These are phyloP conservation scores for Adelognathus sp. DNA, from an alignment of 2,888 invertebrate genomes.

Conservation along the genomic window DNA sequence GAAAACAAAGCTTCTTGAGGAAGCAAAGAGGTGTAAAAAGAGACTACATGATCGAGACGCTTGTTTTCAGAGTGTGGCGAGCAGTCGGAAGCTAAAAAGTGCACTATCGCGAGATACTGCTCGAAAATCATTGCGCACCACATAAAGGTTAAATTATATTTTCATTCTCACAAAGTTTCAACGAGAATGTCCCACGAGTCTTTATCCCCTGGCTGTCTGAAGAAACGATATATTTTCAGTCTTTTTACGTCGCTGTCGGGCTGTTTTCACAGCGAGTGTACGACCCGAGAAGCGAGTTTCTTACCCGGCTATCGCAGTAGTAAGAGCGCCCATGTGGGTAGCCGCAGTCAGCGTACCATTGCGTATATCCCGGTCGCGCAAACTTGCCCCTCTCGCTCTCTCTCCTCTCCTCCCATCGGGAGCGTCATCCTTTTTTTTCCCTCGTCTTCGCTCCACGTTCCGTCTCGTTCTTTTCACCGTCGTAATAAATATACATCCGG, in stretches of 20 bases:
- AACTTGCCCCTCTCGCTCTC: not conserved
- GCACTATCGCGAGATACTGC: not conserved
- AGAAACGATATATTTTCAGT: not conserved
- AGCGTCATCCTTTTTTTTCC: slow-evolving; percentile 18
- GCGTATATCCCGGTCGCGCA: not conserved
- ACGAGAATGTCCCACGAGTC: not conserved
- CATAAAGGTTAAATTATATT: not conserved
- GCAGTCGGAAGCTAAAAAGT: not conserved
- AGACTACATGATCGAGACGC: no score
- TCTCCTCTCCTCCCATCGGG: slow-evolving; percentile 1
- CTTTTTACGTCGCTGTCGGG: not conserved
- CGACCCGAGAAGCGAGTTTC: not conserved
- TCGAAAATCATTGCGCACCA: not conserved
- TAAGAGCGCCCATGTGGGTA: slow-evolving; percentile 29
- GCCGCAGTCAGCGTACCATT: not conserved
- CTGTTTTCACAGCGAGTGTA: slow-evolving; percentile 3
- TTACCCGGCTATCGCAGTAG: slow-evolving; percentile 19
- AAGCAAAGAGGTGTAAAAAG: no score
- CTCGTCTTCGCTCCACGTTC: slow-evolving; percentile 30
- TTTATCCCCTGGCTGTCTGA: not conserved
- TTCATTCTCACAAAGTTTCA: not conserved
- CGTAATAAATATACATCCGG: slow-evolving; percentile 74
- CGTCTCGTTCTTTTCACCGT: slow-evolving; percentile 40
- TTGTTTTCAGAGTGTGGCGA: no score
- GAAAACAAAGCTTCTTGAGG: no score